These are phyloP conservation scores for Chrosomus eos DNA, from an alignment of 2,797 vertebrate genomes.

Conservation along the genomic window DNA sequence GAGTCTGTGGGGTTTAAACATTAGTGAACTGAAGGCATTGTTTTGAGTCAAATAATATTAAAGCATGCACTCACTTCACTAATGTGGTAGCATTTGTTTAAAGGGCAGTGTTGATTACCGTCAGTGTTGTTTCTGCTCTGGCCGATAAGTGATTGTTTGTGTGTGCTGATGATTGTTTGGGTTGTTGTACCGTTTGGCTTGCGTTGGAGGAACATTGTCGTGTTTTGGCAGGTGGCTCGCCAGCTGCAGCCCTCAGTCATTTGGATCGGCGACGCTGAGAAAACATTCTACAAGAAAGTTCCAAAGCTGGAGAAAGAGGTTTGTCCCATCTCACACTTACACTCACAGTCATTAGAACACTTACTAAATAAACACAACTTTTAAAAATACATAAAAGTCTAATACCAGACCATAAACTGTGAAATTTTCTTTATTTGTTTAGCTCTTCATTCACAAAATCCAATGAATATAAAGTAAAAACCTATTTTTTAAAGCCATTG, in stretches of 20 bases:
- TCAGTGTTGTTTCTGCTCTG: constrained; percentile 37
- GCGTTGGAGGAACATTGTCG: constrained; percentile 33
- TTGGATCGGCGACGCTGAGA: constrained; percentile 86
- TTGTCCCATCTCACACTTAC: constrained; percentile 51
- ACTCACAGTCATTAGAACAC: constrained; percentile 8
- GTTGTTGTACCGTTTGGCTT: constrained; percentile 38
- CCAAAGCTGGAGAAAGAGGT: constrained; percentile 75
- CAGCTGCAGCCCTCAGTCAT: constrained; percentile 85
- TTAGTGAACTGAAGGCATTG: neutral
- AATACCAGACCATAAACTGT: neutral
- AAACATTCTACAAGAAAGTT: constrained; percentile 81
- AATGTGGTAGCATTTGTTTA: neutral
- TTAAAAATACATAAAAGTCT: neutral
- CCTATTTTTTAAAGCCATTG: neutral
- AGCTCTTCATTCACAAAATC: neutral
- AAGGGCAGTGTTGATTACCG: neutral
- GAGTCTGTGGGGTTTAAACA: neutral
- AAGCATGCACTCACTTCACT: neutral
- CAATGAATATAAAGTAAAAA: neutral
- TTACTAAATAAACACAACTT: neutral
- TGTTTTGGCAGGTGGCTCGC: constrained; percentile 80
- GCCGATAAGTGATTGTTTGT: constrained; percentile 35
- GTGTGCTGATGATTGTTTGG: constrained; percentile 41
- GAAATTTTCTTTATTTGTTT: neutral
- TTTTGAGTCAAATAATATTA: neutral